Evolutionary conservation across 1,140 invertebrate species (phyloP).

Genomic region (Elymnias hypermnestra): DNA sequence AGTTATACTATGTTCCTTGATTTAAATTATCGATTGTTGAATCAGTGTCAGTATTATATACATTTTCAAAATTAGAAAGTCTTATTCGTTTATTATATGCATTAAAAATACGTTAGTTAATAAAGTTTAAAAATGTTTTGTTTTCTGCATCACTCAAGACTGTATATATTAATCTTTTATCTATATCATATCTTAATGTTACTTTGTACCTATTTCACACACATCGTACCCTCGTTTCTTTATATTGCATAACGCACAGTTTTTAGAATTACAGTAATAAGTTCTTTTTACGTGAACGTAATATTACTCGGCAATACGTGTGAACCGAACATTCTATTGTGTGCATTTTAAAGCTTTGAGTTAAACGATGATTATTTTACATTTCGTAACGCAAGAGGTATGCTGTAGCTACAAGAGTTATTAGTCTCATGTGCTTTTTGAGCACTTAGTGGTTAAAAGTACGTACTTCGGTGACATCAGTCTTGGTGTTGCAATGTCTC

Average conservation of each 20-base stretch:
- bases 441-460: constrained; percentile 27
- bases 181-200: not conserved
- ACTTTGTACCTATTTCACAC: not conserved
- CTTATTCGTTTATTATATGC: too few species aligned
- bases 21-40: too few species aligned
- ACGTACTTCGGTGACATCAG: constrained; percentile 5
- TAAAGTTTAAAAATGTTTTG: too few species aligned
- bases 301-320: not conserved
- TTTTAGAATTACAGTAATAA: not conserved
- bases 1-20: too few species aligned
- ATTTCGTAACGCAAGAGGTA: constrained; percentile 25
- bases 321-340: constrained; percentile 22
- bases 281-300: not conserved
- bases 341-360: constrained; percentile 17
- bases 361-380: constrained; percentile 30
- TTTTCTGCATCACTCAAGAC: too few species aligned
- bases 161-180: too few species aligned
- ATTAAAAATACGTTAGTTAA: too few species aligned
- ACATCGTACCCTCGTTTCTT: not conserved
- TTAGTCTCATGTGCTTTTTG: constrained; percentile 2
- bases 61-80: too few species aligned
- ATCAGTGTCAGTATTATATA: too few species aligned
- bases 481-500: constrained; percentile 7
- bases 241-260: not conserved
- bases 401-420: not conserved